Evolutionary conservation across 2,797 vertebrate species (phyloP).

Genomic region (Coregonus suidteri): DNA sequence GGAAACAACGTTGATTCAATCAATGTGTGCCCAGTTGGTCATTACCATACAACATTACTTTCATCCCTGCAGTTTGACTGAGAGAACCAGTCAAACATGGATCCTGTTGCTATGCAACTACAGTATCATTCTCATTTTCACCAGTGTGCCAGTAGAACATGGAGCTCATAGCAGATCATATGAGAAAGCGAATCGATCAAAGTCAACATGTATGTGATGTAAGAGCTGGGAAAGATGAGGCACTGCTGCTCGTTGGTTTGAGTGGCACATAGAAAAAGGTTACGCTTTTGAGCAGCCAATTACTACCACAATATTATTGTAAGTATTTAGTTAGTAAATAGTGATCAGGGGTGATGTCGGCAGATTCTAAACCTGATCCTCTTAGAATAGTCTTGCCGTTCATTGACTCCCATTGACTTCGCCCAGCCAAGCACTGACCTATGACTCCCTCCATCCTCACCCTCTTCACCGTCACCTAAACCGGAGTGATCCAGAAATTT

Average conservation of each 20-base stretch:
- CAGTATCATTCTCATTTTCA: constrained; percentile 22
- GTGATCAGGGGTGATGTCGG: not conserved
- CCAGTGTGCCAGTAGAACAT: constrained; percentile 5
- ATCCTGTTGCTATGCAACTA: constrained; percentile 53
- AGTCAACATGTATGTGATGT: not conserved
- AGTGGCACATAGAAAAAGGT: not conserved
- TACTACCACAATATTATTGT: not conserved
- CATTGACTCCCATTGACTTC: not conserved
- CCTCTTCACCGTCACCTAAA: not conserved
- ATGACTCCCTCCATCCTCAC: not conserved
- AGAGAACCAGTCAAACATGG: constrained; percentile 31
- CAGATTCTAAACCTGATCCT: not conserved
- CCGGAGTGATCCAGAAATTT: not conserved
- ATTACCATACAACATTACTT: not conserved
- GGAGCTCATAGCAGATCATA: constrained; percentile 1
- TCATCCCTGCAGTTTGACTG: constrained; percentile 24
- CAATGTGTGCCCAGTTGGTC: no score
- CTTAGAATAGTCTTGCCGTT: not conserved
- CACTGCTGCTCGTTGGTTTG: not conserved
- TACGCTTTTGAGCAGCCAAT: not conserved
- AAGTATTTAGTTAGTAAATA: not conserved
- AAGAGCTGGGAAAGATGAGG: not conserved
- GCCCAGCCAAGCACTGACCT: not conserved
- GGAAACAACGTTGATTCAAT: no score
- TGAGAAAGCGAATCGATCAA: not conserved